Base-by-base conservation (phyloP, 1,140 invertebrate genomes). In the Diorhabda elongata region DNA sequence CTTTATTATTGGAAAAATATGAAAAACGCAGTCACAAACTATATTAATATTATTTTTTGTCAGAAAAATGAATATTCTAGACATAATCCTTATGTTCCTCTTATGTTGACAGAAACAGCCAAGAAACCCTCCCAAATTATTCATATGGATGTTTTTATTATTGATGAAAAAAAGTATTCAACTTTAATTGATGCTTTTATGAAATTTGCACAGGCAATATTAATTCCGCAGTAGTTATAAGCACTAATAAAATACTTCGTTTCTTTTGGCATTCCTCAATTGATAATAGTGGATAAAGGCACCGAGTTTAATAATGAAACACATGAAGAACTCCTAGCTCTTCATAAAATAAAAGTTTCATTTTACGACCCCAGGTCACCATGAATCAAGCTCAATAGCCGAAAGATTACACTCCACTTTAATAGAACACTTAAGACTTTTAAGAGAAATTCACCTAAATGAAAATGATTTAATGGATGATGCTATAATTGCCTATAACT, bases 391-490 rank as follows among this genome's bases (percentile, higher is more conserved):
- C 64, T 44, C 44, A 1, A 8, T 68, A 58, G 63, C 62, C 44
- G 67, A 72, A 63, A 42, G 68, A 44, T 60, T 70, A 42, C 57
- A 71, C 45, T 68, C 60, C n/a, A 66, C 69, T 41, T 58, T 71
- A 8, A 63, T 70, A 6, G 71, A 71, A 66, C 69, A 73, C 61
- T 41, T 64, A 56, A 8, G 44, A 64, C 42, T 64, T 64, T 47
- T 64, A 44, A 64, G 26, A 56, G 43, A 64, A 47, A 52, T 52
- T 5, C 8, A 52, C 8, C 45, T 2, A 5, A 52, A 67, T 4
- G 42, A 60, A 11, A 44, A 67, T 11, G 56, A 61, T 60, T 44
- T 66, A 61, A 69, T 66, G 58, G 44, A 65, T 43, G 58, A 66
- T 8, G 68, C 42, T 42, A 59, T 66, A 3, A 66, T 70, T 41